These are phyloP conservation scores for Orthosia incerta DNA, from an alignment of 2,888 invertebrate genomes.

Conservation along the genomic window DNA sequence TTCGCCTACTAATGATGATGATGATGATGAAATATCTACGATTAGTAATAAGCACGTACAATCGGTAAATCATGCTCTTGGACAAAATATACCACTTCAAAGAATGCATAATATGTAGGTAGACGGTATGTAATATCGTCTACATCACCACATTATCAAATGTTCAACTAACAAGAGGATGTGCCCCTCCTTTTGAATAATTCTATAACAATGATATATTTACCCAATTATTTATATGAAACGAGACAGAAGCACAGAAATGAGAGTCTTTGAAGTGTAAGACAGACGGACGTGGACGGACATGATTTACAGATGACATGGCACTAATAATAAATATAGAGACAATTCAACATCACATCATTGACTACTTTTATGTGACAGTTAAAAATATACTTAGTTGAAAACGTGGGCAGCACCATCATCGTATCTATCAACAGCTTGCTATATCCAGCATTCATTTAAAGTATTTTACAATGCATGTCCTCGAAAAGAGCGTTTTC, in stretches of 20 bases:
- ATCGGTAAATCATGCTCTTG: background rate
- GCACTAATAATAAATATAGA: slow-evolving; percentile 31
- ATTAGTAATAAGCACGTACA: too few species aligned
- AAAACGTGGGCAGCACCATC: too few species aligned
- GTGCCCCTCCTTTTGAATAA: background rate
- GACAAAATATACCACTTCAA: background rate
- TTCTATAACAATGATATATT: slow-evolving; percentile 53
- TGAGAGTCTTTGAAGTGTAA: slow-evolving; percentile 54
- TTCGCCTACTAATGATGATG: too few species aligned
- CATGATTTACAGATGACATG: slow-evolving; percentile 36
- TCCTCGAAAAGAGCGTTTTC: too few species aligned
- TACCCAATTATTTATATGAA: slow-evolving; percentile 53
- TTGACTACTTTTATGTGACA: background rate
- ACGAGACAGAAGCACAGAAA: slow-evolving; percentile 36
- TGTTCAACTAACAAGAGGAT: slow-evolving; percentile 27
- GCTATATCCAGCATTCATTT: too few species aligned
- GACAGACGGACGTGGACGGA: slow-evolving; percentile 25
- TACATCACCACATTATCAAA: slow-evolving; percentile 15
- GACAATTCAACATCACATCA: background rate
- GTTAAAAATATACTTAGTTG: background rate
- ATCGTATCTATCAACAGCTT: too few species aligned
- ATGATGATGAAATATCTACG: too few species aligned
- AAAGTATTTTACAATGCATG: too few species aligned
- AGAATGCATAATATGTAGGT: background rate
- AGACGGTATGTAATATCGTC: too few species aligned